Conservation (phyloP, 2,888 invertebrate species). For the Dexiosoma caninum region DNA sequence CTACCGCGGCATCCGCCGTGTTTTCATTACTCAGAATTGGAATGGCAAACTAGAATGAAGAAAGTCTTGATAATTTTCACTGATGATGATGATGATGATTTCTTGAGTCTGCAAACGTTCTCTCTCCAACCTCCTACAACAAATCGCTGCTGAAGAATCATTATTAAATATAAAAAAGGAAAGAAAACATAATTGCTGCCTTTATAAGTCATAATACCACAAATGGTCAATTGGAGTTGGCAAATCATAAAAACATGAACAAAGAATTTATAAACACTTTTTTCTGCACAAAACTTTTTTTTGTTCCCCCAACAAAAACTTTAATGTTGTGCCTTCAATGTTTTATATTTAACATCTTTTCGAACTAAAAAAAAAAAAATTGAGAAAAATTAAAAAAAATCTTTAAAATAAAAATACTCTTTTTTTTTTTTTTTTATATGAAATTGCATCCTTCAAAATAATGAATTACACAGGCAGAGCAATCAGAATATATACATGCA, state of each 20-base stretch:
- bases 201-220: constrained; percentile 63
- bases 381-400: constrained; percentile 46
- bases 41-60: no score
- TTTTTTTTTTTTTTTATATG: constrained; percentile 24
- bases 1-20: no score
- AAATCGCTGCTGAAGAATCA: constrained; percentile 53
- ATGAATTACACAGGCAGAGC: constrained; percentile 30
- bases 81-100: no score
- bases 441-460: constrained; percentile 48
- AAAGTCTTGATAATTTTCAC: no score
- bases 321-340: constrained; percentile 43
- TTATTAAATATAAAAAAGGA: neutral
- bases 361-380: neutral
- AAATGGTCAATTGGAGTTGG: constrained; percentile 63
- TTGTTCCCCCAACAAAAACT: no score
- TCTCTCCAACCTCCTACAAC: neutral
- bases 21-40: no score
- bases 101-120: no score
- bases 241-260: constrained; percentile 62
- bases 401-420: constrained; percentile 22
- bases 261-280: constrained; percentile 61
- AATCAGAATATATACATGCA: constrained; percentile 22
- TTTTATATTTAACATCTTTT: constrained; percentile 59
- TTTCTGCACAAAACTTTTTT: no score
- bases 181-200: constrained; percentile 58